Evolutionary conservation across 2,888 invertebrate species (phyloP), one percentile per base, ranked within the genome.

Genomic region (Lampropteryx suffumata): DNA sequence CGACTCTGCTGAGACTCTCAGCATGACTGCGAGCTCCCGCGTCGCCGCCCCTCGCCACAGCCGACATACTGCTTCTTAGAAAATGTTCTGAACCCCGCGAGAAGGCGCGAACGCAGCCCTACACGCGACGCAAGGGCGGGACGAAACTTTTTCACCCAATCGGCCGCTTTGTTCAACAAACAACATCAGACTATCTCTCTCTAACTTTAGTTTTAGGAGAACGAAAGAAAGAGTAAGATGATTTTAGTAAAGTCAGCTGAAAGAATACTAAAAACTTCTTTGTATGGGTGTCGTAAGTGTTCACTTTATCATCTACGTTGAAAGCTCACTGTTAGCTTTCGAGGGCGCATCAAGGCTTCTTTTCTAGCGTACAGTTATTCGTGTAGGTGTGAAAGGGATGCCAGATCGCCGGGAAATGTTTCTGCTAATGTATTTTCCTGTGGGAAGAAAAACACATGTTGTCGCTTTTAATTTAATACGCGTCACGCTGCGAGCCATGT

Each of bases 391-490:
- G 75, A 86, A 37, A 64, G 71, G 62, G 85, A 87, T 30, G 55
- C 62, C 30, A 11, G 57, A 64, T 57, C 51, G 53, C 68, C 79
- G 83, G 89, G 79, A 89, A 89, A 88, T 89, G 86, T 83, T 81
- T 72, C 69, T 73, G 82, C 87, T 89, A 88, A 89, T 89, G 83
- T 87, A 83, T 88, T 90, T 90, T 88, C 88, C 88, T 89, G 85
- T 86, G 89, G 86, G 89, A 89, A 89, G 84, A 76, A 89, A 90
- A 90, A 90, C 90, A 90, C 86, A 86, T 90, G 90, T 90, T 80
- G 84, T 80, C 85, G 84, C 83, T 88, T 88, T 90, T 89, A 89
- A 89, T 89, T 87, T 90, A 89, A 90, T 89, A 85, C 85, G 81
- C 79, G 82, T 83, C 89, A 87, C 76, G 90, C 89, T 87, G 89